Evolutionary conservation across 2,797 vertebrate genomes (phyloP).

Genomic region (Sebastes kiyomatsui): DNA sequence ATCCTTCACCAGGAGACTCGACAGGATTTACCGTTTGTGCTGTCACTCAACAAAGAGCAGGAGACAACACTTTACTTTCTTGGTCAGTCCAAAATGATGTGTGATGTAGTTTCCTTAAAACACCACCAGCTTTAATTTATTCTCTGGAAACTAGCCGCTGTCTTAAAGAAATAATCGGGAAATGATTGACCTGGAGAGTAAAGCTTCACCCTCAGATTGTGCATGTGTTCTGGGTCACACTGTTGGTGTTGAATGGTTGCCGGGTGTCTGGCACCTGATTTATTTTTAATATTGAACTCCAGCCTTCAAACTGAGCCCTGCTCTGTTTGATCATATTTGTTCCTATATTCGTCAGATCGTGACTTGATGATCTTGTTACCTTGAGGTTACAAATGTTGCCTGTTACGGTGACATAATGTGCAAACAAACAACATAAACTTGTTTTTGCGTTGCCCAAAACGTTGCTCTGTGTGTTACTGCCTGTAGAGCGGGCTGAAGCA

Average conservation of each 20-base stretch:
- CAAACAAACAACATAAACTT: not conserved
- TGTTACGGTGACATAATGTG: not conserved
- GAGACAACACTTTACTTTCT: not conserved
- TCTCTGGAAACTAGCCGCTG: not conserved
- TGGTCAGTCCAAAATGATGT: not conserved
- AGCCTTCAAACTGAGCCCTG: not conserved
- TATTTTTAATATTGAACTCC: not conserved
- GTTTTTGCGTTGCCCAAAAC: not conserved
- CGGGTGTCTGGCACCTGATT: slow-evolving; percentile 29
- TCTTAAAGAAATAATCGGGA: not conserved
- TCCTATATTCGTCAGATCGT: not conserved
- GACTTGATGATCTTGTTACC: not conserved
- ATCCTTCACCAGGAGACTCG: not conserved
- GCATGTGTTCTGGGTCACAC: not conserved
- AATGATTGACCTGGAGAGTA: not conserved
- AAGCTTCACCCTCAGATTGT: not conserved
- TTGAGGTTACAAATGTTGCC: not conserved
- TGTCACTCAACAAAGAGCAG: not conserved
- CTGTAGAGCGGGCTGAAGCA: not conserved
- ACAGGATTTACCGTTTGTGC: not conserved
- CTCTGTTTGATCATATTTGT: not conserved
- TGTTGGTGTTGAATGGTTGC: not conserved
- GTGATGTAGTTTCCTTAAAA: not conserved
- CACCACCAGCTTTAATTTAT: not conserved
- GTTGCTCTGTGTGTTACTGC: not conserved